Base-by-base conservation (phyloP, 2,888 invertebrate species). In the Phanerotoma sp. region DNA sequence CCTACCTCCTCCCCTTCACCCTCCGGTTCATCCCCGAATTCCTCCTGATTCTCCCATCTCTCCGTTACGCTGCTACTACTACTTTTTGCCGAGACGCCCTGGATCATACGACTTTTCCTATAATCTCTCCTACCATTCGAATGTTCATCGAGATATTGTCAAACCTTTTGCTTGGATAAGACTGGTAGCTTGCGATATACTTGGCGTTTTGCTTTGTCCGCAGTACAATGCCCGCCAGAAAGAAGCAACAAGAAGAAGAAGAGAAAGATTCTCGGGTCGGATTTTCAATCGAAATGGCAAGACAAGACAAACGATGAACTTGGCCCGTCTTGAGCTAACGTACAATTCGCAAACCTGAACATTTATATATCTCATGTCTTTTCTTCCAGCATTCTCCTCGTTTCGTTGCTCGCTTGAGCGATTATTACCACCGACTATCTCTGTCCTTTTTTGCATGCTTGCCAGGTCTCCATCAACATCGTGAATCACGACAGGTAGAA, bases 261-360 rank as follows among this genome's bases (percentile, higher is more conserved):
- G 13, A 47, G 3, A 16, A 13, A 25, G 22, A 40, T n/a, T 22
- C 33, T 33, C 37, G 38, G 60, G 56, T 65, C 56, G 66, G 66
- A 70, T 70, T 71, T 67, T 60, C 67, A 66, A 72, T 71, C 69
- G 68, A 68, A 66, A 57, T 50, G 55, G 52, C 37, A 49, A 25
- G 45, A 61, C 58, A 66, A 71, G 68, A 71, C 72, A 71, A 71
- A 71, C 68, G 68, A 66, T 69, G 70, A 69, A 68, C 66, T 64
- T 61, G 62, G 56, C 63, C 62, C 50, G 33, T 32, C 16, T 25
- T 45, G 37, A 22, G 21, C 33, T 15, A 37, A 46, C 15, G 62
- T 62, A 65, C 68, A 66, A 69, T 66, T 66, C 69, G 57, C 62
- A 66, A 70, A 71, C 38, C 67, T 69, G 66, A 68, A 68, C 66